phyloP scores from a whole-genome alignment of 1,140 invertebrate genomes.

The Drosophila chauvacae region DNA sequence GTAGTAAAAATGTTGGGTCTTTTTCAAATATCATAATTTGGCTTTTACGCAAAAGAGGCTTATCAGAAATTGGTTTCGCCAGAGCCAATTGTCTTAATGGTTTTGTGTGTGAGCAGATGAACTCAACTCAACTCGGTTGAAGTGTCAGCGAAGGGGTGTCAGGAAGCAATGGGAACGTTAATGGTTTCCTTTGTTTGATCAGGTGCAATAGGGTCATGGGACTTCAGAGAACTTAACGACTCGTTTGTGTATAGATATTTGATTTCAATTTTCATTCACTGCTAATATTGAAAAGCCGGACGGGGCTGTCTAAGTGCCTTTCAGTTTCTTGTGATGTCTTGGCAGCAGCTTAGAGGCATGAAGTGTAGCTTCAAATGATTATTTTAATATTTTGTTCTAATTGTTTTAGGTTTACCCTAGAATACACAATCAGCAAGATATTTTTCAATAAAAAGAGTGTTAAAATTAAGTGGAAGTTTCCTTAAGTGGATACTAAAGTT shows the following conservation, averaged over 20 bases:
- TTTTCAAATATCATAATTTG: constrained; percentile 80
- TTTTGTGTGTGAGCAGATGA: constrained; percentile 52
- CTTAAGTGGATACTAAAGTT: constrained; percentile 49
- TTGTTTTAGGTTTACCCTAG: background rate
- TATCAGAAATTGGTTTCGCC: constrained; percentile 81
- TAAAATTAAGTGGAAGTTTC: constrained; percentile 43
- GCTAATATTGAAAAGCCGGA: constrained; percentile 1
- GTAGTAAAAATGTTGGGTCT: constrained; percentile 51
- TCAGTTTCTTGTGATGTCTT: background rate
- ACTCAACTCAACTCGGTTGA: constrained; percentile 53
- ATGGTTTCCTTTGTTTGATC: constrained; percentile 28
- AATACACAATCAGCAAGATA: background rate
- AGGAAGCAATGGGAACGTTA: constrained; percentile 35
- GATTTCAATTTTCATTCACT: constrained; percentile 22
- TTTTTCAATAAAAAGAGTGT: constrained; percentile 27
- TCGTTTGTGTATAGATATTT: constrained; percentile 15
- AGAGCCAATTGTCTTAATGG: constrained; percentile 80
- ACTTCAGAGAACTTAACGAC: constrained; percentile 1
- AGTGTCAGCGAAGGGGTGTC: constrained; percentile 42
- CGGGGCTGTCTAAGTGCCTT: background rate
- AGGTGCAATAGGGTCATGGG: constrained; percentile 25
- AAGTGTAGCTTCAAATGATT: background rate
- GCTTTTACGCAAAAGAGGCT: constrained; percentile 81
- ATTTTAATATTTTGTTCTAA: background rate
- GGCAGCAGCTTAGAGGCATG: background rate